phyloP scores from a whole-genome alignment of 2,113 vertebrate species.

The Actinemys pallida region DNA sequence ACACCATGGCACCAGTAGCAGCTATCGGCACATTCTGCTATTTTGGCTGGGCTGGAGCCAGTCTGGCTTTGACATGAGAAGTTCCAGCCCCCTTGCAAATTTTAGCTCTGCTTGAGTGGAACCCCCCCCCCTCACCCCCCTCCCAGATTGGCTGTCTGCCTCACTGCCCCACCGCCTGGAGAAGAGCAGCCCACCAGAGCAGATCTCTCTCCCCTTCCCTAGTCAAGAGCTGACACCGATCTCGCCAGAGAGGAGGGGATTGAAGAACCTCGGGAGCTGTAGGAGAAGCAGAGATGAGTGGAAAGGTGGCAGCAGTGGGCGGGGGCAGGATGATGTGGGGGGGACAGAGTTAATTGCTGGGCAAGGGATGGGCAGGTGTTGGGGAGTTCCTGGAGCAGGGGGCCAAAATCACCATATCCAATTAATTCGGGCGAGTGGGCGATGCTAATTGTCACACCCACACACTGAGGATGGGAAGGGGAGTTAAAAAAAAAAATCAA shows the following conservation, averaged over 20 bases:
- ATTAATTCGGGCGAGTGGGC: neutral
- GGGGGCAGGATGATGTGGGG: neutral
- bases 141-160: neutral
- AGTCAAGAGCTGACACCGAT: neutral
- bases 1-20: too few relatives aligned
- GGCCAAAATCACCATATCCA: neutral
- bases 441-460: neutral
- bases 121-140: neutral
- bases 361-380: neutral
- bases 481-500: neutral
- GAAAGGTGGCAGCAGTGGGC: too few relatives aligned
- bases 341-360: neutral
- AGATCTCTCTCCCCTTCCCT: neutral
- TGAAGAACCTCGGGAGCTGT: neutral
- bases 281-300: neutral
- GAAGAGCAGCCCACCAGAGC: neutral
- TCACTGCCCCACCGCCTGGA: neutral
- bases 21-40: too few relatives aligned
- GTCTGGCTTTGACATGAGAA: neutral
- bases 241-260: neutral
- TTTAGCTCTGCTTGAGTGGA: neutral
- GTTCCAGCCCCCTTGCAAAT: neutral
- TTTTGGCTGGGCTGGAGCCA: neutral
- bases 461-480: neutral
- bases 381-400: neutral